Conservation (phyloP, 2,113 vertebrate genomes). For the Mohoua ochrocephala region DNA sequence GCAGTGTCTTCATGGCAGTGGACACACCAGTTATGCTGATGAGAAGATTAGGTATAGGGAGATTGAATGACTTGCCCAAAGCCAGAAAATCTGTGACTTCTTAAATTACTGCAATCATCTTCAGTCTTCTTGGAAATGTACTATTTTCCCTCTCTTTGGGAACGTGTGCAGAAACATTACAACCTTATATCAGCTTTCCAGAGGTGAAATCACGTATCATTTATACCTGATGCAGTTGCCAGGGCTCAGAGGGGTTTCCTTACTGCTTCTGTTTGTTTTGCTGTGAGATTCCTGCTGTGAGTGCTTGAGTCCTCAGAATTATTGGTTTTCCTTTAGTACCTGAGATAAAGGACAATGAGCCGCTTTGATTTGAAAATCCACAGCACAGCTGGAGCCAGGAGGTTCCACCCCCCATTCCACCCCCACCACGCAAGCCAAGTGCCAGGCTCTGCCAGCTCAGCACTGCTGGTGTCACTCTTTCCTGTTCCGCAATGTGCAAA, state of each 20-base stretch:
- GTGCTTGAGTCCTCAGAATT: background rate
- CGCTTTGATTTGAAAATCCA: background rate
- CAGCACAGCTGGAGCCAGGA: background rate
- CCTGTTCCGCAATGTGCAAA: conserved; percentile 18
- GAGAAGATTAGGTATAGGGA: background rate
- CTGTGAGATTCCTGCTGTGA: background rate
- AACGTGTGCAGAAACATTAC: background rate
- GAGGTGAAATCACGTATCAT: background rate
- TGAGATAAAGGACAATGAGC: background rate
- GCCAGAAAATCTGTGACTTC: background rate
- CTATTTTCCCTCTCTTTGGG: background rate
- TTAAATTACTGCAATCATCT: background rate
- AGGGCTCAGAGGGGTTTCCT: background rate
- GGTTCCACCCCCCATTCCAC: conserved; percentile 6
- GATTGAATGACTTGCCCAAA: background rate
- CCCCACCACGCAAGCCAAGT: background rate
- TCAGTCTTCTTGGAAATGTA: background rate
- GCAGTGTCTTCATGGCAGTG: background rate
- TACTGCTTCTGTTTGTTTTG: background rate
- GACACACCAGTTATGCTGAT: background rate
- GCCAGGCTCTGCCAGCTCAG: background rate
- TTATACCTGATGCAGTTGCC: background rate
- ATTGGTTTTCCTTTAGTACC: background rate
- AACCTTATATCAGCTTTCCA: background rate
- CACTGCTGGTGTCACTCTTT: background rate